Evolutionary conservation across 2,113 vertebrate genomes (phyloP), one percentile per base, ranked within the genome.

Genomic region (Otolemur garnettii): DNA sequence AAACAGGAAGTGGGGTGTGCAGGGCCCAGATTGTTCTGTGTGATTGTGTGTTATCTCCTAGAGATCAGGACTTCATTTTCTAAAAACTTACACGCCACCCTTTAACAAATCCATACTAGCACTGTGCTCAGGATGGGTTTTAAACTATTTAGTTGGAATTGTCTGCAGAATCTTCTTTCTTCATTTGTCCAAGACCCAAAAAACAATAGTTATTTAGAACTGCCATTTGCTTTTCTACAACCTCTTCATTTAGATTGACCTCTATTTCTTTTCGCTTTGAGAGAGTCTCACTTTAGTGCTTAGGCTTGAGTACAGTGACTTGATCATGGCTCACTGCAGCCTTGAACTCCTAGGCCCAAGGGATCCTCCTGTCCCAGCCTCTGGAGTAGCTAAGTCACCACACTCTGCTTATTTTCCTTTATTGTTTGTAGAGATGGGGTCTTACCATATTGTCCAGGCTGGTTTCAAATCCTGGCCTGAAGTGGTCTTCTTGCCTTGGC

Each of bases 1-100:
- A 86, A 95, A 90, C 94, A 96, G 96, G 96, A 97, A 93, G 75
- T 71, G 78, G 93, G 87, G 38, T 7, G 21, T 83, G 38, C 55
- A 50, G 10, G 87, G 26, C 71, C 24, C 60, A 90, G 84, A 93
- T 38, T 55, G 38, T 87, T 87, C 85, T 66, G 18, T 71, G 7
- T 50, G 95, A 94, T 83, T 87, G 35, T 24, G 71, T 21, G 66
- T 8, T 85, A 14, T 30, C 78, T 85, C 85, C 30, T n/a, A 11
- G 50, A 22, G 26, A 72, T n/a, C 13, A 9, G 9, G 5, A 21
- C 62, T 89, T 50, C 30, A 11, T 68, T 78, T 78, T 77, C 38
- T 87, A 74, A 92, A 60, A 68, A n/a, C 26, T 60, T 57, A 60
- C 24, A 38, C 2, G 8, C 35, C 22, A 21, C 74, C 11, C 10